Percentiles rank a stretch among this genome's conserved stretches.
These are phyloP conservation scores for Phataginus tricuspis DNA, from an alignment of 2,797 vertebrate genomes.

Conservation along the genomic window DNA sequence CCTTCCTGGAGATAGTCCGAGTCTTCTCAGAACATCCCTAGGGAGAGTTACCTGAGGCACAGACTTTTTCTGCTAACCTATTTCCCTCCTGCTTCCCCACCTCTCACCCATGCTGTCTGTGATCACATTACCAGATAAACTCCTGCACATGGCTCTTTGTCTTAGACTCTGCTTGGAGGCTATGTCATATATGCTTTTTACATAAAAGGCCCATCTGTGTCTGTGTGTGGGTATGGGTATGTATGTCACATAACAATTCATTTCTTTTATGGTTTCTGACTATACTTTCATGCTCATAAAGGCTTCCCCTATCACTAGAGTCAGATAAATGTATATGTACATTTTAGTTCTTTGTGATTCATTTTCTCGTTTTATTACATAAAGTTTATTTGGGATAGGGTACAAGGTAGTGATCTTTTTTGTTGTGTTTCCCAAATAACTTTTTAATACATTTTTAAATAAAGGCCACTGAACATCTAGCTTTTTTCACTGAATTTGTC, in stretches of 20 bases:
- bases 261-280: neutral
- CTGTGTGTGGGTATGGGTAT: neutral
- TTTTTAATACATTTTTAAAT: conserved; percentile 14
- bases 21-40: neutral
- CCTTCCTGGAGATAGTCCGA: neutral
- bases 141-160: neutral
- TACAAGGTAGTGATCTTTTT: neutral
- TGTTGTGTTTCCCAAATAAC: neutral
- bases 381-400: neutral
- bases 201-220: neutral
- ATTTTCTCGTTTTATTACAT: conserved; percentile 14
- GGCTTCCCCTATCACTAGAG: neutral
- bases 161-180: neutral
- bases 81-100: neutral
- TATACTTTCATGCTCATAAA: neutral
- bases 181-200: neutral
- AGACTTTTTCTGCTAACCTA: neutral
- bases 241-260: neutral
- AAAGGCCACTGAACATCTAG: neutral
- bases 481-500: neutral
- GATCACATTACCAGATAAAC: conserved; percentile 3
- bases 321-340: neutral
- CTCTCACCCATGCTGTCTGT: neutral
- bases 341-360: neutral
- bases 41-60: neutral